Evolutionary conservation across 2,888 invertebrate genomes (phyloP).

Genomic region (Cephus spinipes): DNA sequence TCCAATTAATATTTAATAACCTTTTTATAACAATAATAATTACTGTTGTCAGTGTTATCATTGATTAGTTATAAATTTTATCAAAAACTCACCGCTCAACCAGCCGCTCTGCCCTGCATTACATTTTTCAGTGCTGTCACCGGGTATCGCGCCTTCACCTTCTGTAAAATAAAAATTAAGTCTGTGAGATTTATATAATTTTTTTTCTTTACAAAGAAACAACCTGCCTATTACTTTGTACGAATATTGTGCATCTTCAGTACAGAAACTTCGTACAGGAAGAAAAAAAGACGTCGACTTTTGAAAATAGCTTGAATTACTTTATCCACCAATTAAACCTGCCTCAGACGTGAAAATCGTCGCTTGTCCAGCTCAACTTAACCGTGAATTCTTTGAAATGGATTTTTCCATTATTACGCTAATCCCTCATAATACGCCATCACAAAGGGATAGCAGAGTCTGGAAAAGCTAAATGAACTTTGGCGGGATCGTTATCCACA

Average conservation of each 20-base stretch:
- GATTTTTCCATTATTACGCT: not conserved
- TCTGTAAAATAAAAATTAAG: not conserved
- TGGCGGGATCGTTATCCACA: not conserved
- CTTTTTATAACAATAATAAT: not conserved
- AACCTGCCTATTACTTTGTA: too few relatives aligned
- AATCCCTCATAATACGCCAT: not conserved
- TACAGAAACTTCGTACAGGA: too few relatives aligned
- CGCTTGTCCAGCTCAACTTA: not conserved
- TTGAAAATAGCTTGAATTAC: too few relatives aligned
- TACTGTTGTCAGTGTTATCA: not conserved
- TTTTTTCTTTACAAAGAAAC: too few relatives aligned
- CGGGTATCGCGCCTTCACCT: not conserved
- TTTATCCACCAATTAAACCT: too few relatives aligned
- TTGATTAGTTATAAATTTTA: not conserved
- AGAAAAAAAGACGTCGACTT: too few relatives aligned
- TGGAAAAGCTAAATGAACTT: not conserved
- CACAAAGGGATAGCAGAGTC: not conserved
- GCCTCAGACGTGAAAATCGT: too few relatives aligned
- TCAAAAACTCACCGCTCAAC: not conserved
- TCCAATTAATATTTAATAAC: not conserved
- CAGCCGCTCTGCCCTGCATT: not conserved
- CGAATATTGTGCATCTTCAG: too few relatives aligned
- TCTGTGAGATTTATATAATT: not conserved
- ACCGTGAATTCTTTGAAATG: not conserved
- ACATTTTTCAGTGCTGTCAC: not conserved